These are phyloP conservation scores for Sympetrum striolatum DNA, from an alignment of 2,888 invertebrate species.

Conservation along the genomic window DNA sequence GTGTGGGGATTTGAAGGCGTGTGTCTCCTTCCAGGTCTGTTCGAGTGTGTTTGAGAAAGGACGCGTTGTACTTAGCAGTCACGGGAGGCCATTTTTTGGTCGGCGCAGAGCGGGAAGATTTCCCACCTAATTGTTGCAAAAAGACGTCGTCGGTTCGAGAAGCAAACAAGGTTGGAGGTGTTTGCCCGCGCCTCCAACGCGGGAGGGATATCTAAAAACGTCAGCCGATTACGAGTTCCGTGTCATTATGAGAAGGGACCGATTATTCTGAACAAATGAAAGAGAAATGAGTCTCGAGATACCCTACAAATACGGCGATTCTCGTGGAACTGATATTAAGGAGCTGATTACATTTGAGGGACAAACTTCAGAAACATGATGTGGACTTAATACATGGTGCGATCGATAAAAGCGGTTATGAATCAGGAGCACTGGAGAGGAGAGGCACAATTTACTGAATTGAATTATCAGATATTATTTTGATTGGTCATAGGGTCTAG, in stretches of 20 bases:
- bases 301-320: too few species aligned
- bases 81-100: neutral
- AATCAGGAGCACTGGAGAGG: too few species aligned
- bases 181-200: neutral
- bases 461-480: too few species aligned
- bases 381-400: too few species aligned
- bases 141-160: neutral
- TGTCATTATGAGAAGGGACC: neutral
- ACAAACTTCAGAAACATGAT: too few species aligned
- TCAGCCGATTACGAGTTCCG: neutral
- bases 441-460: too few species aligned
- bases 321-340: too few species aligned
- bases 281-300: neutral
- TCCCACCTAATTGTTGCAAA: neutral
- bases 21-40: neutral
- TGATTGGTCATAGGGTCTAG: too few species aligned
- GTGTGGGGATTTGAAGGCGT: neutral
- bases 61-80: neutral
- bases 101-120: neutral
- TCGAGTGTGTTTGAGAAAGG: neutral
- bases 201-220: neutral
- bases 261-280: neutral
- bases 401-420: too few species aligned
- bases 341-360: too few species aligned
- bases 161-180: neutral